A percentile compares a stretch with the other conserved stretches of the same genome.
Conservation (phyloP, 2,797 vertebrate species). For the Enteromius thamalakanensis region DNA sequence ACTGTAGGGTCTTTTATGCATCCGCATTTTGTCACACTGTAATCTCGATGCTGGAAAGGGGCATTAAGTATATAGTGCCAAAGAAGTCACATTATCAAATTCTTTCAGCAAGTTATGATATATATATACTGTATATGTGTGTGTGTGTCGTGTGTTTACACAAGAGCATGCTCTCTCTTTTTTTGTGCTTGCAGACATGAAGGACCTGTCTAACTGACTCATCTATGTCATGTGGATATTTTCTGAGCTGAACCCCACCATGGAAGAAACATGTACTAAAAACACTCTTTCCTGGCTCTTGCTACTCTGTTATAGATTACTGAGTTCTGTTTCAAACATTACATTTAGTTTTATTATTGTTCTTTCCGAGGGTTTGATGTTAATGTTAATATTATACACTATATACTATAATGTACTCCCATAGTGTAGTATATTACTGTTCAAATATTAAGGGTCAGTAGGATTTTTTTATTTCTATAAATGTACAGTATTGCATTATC, state of each 20-base stretch:
- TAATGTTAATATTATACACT: background rate
- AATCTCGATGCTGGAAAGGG: background rate
- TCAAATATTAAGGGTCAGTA: background rate
- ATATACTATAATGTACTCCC: too few species aligned
- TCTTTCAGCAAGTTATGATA: background rate
- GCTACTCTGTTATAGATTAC: background rate
- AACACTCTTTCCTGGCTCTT: background rate
- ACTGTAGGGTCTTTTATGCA: slow-evolving; percentile 8
- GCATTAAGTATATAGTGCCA: too few species aligned
- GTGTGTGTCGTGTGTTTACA: background rate
- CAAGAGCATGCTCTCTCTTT: background rate
- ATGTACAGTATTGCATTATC: background rate
- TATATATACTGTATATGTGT: background rate
- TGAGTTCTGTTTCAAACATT: background rate
- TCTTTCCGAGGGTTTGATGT: background rate
- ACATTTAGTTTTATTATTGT: background rate
- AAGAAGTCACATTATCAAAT: background rate
- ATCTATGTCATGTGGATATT: slow-evolving; percentile 7
- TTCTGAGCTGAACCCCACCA: slow-evolving; percentile 23
- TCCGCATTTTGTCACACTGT: background rate
- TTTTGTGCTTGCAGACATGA: slow-evolving; percentile 22
- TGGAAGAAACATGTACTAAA: slow-evolving; percentile 59
- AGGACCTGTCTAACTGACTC: slow-evolving; percentile 18
- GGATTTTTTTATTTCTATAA: background rate
- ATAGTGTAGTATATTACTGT: background rate